These are phyloP conservation scores for Stenichneumon culpator DNA, from an alignment of 2,888 invertebrate genomes.

Conservation along the genomic window DNA sequence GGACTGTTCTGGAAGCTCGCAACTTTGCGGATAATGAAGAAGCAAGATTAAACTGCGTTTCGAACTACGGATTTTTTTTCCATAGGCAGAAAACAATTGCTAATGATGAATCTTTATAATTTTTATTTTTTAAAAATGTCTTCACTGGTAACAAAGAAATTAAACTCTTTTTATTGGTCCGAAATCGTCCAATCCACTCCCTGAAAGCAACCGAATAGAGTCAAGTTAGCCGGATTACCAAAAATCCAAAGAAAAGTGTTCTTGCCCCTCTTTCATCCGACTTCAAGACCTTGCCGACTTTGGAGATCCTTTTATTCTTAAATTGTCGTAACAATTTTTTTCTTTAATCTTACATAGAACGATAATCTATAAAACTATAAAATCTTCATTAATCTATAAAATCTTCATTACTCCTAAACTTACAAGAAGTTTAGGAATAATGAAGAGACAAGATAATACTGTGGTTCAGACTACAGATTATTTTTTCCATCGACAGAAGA, in stretches of 20 bases:
- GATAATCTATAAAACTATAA: too few relatives aligned
- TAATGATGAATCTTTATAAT: too few relatives aligned
- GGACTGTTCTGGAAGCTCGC: not conserved
- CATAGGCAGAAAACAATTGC: not conserved
- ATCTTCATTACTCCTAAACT: too few relatives aligned
- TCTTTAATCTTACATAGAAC: not conserved
- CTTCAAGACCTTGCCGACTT: not conserved
- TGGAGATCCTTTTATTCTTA: not conserved
- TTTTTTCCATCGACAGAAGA: too few relatives aligned
- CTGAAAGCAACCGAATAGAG: not conserved
- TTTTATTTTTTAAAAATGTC: too few relatives aligned
- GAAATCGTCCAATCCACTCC: too few relatives aligned
- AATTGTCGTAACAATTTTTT: conserved; percentile 2
- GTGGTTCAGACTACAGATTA: too few relatives aligned
- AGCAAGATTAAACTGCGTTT: not conserved
- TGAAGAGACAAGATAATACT: too few relatives aligned
- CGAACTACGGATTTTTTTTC: not conserved
- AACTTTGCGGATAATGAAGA: not conserved
- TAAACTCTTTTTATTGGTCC: too few relatives aligned
- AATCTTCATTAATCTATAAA: too few relatives aligned
- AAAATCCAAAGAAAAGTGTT: not conserved
- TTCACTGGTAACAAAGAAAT: too few relatives aligned
- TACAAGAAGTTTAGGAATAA: too few relatives aligned
- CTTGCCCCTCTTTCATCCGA: not conserved
- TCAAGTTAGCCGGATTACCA: not conserved